These are phyloP conservation scores for Cirrhinus molitorella DNA, from an alignment of 2,797 vertebrate genomes.

Conservation along the genomic window DNA sequence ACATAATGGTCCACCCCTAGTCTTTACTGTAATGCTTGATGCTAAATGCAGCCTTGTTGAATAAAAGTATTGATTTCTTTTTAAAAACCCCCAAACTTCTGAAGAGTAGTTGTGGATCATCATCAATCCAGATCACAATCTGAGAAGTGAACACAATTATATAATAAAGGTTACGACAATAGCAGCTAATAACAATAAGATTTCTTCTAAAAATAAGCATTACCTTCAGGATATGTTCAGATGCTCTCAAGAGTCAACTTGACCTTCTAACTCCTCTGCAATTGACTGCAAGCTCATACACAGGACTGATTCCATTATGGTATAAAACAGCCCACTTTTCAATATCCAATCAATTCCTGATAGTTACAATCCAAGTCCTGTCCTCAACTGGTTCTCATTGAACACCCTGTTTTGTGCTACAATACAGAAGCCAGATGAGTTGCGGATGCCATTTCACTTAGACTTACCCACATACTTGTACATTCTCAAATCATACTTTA, in stretches of 20 bases:
- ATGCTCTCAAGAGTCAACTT: background rate
- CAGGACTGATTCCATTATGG: background rate
- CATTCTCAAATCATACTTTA: background rate
- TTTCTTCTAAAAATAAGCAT: background rate
- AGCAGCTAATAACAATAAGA: background rate
- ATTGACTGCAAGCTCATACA: background rate
- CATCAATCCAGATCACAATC: background rate
- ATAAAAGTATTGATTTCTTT: background rate
- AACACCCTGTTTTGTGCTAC: background rate
- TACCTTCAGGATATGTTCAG: background rate
- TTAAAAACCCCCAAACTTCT: background rate
- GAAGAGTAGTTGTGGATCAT: background rate
- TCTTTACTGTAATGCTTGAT: background rate
- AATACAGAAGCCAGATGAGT: background rate
- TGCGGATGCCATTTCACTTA: background rate
- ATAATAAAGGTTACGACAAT: background rate
- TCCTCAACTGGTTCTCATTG: background rate
- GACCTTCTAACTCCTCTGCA: background rate
- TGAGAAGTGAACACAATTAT: background rate
- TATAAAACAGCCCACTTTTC: constrained; percentile 1
- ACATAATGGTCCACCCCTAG: background rate
- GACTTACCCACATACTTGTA: background rate
- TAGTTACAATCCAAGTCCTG: background rate
- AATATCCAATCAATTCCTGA: background rate
- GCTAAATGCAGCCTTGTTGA: background rate